Base-by-base conservation (phyloP, 2,797 vertebrate species). In the Enteromius treurensis region DNA sequence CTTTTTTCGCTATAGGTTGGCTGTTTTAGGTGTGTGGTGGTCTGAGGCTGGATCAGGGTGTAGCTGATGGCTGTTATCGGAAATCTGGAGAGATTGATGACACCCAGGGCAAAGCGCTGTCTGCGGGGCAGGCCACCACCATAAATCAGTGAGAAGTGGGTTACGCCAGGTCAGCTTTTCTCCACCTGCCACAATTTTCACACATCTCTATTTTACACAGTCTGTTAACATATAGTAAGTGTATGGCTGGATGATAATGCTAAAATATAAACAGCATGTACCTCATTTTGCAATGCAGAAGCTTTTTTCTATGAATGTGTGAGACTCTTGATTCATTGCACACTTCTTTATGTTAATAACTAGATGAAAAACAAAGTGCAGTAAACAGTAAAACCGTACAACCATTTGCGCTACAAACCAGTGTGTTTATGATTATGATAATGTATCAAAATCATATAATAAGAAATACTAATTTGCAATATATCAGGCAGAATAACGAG, bases 61-160 rank as follows among this genome's bases (percentile, higher is more conserved):
- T 58, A 78, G 69, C 77, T 81, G 79, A 83, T 83, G 67, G 68
- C 81, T 69, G 65, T 81, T 83, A 83, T 85, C 65, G 70, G 90
- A 91, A 89, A 89, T 91, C 88, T 82, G 75, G 0, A 81, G 90
- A 93, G 93, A 95, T 94, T 94, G 91, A 95, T 94, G 92, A 92
- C 90, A 91, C 90, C 87, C 90, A 90, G 91, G 93, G 93, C 91
- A 93, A 94, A 93, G 92, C 89, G 84, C 89, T 91, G 92, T 93
- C 92, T 92, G 88, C 92, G 4, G 89, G 84, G 91, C 86, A 90
- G 90, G 87, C 85, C 85, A 87, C 84, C 89, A 83, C 88, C 90
- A 93, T 95, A 94, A 95, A 94, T 94, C 94, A 93, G 91, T 88
- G 77, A 88, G 90, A 95, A 95, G 89, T 94, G 92, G 93, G 93